These are phyloP conservation scores for Neodiprion fabricii DNA, from an alignment of 1,140 invertebrate genomes.

Conservation along the genomic window DNA sequence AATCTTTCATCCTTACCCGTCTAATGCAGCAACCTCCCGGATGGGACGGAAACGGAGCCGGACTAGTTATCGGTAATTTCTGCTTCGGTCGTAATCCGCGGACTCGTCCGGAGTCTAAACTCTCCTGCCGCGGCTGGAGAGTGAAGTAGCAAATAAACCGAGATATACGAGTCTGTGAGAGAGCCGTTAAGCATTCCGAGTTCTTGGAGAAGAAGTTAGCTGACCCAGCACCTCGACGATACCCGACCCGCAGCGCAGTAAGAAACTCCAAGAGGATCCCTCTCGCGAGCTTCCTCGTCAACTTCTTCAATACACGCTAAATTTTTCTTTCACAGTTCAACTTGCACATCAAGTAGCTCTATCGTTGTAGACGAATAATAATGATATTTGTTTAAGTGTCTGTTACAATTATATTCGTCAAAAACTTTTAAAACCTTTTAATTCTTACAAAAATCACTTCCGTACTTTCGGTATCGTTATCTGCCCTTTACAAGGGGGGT, in stretches of 20 bases:
- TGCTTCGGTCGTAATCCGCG: neutral
- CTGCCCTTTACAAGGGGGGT: no score
- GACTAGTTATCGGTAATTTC: slow-evolving; percentile 5
- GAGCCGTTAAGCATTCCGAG: neutral
- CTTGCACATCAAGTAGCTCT: no score
- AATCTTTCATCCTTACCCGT: no score
- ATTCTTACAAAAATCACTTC: no score
- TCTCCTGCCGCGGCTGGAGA: neutral
- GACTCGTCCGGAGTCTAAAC: neutral
- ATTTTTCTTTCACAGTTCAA: neutral
- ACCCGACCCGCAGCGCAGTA: no score
- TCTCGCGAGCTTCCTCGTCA: no score
- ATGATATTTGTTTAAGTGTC: no score
- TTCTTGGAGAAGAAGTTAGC: neutral
- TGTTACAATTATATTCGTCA: no score
- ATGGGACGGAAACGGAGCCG: neutral
- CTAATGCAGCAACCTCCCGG: neutral
- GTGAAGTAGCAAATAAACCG: neutral
- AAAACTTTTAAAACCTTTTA: no score
- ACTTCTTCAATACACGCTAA: neutral
- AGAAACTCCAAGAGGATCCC: no score
- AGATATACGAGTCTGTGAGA: neutral
- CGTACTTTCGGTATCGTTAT: no score
- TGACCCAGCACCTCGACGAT: neutral
- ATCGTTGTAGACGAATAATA: no score